Base-by-base conservation (phyloP, 2,888 invertebrate genomes). In the Dryococelus australis region DNA sequence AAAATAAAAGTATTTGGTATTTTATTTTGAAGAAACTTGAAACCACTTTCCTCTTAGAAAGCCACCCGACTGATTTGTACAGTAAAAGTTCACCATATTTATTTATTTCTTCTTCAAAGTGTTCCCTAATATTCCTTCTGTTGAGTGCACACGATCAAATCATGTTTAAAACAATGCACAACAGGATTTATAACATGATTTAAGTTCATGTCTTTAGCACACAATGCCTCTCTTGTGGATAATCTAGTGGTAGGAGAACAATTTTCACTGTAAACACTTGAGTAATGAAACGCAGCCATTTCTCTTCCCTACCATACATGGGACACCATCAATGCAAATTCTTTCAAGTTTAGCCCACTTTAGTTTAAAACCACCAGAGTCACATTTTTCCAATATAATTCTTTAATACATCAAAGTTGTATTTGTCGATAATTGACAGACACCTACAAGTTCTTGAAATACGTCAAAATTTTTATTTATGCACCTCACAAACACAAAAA, bases 211-310 rank as follows among this genome's bases (percentile, higher is more conserved):
- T 79, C 79, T 79, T 27, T 79, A 79, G 27, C 79, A 79, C 79
- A 79, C 79, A 79, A 79, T 16, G 79, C 79, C 79, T 79, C 79
- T 79, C n/a, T 79, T 79, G 79, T 79, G 13, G 27, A 79, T 79
- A 8, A 79, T 79, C 10, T 24, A 79, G n/a, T 79, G 79, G n/a
- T n/a, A n/a, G n/a, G 13, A 79, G 27, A 79, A 79, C 27, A 79
- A 2, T 27, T 79, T 79, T 8, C 79, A 24, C 79, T 24, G 26
- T 79, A 79, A 79, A 79, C 20, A 79, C 79, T 79, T 2, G 27
- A 79, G 79, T 27, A 79, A 79, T 26, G 79, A 12, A 79, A 79
- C 79, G 20, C 79, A 79, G 0, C 9, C 79, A 79, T 79, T 79
- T 79, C 79, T 79, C 79, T 79, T 79, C 79, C 79, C 79, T 79